A percentile compares a stretch with the other conserved stretches of the same genome.
These are phyloP conservation scores for Caenorhabditis latens DNA, from an alignment of 1,140 invertebrate species.

Conservation along the genomic window DNA sequence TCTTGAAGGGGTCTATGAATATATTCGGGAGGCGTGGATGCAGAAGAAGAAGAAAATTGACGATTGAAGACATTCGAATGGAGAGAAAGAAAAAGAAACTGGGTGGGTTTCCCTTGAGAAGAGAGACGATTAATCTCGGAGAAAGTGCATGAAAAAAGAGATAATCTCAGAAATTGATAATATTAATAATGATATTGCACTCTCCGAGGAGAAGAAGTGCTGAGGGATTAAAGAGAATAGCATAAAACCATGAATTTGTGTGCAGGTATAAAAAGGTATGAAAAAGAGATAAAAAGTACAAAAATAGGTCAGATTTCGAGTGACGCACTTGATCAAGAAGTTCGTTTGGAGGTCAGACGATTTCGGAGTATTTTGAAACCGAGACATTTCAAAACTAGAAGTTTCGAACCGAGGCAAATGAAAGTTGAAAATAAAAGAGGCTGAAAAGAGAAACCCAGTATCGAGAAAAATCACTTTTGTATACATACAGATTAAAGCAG, in stretches of 20 bases:
- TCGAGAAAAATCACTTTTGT: no score
- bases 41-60: not conserved
- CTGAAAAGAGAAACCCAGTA: no score
- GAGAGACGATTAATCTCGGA: not conserved
- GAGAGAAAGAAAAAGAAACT: constrained; percentile 20
- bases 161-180: not conserved
- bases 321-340: not conserved
- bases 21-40: not conserved
- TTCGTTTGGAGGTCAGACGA: no score
- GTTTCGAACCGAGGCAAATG: no score
- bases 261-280: not conserved
- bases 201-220: no score
- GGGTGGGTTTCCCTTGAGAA: not conserved
- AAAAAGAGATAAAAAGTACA: not conserved
- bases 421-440: no score
- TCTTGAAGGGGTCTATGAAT: constrained; percentile 10
- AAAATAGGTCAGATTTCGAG: not conserved
- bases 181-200: constrained; percentile 10
- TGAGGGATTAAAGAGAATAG: not conserved
- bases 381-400: no score
- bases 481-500: no score
- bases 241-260: not conserved
- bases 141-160: not conserved
- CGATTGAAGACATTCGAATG: no score
- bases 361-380: no score